Percentiles rank a stretch among this genome's conserved stretches.
Evolutionary conservation across 2,797 vertebrate genomes (phyloP).

Genomic region (Crenichthys baileyi): DNA sequence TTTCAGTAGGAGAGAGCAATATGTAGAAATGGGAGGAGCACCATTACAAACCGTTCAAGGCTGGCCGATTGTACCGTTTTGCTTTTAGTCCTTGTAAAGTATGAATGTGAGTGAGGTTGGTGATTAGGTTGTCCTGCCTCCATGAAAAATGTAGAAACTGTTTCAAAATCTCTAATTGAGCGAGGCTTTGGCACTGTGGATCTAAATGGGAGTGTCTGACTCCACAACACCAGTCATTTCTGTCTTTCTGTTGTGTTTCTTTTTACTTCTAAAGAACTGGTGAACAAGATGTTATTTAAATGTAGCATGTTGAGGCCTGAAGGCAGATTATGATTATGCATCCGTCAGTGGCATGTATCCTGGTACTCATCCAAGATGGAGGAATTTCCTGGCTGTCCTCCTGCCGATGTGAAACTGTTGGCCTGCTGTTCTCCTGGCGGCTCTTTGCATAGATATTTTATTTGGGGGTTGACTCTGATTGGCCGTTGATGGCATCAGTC

Average conservation of each 20-base stretch:
- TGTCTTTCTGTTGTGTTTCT: neutral
- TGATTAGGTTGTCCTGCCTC: neutral
- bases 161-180: neutral
- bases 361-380: conserved; percentile 56
- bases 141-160: neutral
- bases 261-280: neutral
- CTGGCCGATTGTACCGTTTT: neutral
- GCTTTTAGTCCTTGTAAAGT: neutral
- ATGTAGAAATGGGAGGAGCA: neutral
- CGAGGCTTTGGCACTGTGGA: no score
- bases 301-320: conserved; percentile 28
- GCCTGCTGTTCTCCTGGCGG: conserved; percentile 49
- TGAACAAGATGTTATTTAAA: neutral
- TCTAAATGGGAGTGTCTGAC: neutral
- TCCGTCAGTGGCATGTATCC: conserved; percentile 36
- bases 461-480: conserved; percentile 41
- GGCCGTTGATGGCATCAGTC: conserved; percentile 50
- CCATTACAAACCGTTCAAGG: neutral
- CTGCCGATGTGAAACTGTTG: conserved; percentile 44
- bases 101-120: neutral
- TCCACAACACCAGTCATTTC: neutral
- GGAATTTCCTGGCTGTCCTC: conserved; percentile 47
- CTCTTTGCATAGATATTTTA: conserved; percentile 29
- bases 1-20: neutral
- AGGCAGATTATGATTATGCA: conserved; percentile 4